Evolutionary conservation across 2,113 vertebrate species (phyloP).

Genomic region (Ammodytes marinus): DNA sequence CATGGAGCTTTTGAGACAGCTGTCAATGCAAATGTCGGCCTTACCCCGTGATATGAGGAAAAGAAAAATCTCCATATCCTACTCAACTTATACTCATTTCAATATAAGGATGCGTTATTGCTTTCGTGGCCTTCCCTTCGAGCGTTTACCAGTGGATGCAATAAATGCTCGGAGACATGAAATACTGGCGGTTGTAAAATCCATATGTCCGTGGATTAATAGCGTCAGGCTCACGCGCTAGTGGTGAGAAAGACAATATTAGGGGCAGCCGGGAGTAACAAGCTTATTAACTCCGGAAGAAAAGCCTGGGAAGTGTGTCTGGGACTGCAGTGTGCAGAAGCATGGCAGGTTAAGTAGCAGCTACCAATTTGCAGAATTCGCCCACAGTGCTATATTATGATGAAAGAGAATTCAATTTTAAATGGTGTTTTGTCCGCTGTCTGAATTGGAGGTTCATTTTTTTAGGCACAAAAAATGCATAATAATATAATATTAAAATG

Average conservation of each 20-base stretch:
- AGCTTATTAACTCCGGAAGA: conserved; percentile 76
- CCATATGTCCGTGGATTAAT: conserved; percentile 76
- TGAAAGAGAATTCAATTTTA: conserved; percentile 19
- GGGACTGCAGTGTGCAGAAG: conserved; percentile 40
- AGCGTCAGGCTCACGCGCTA: conserved; percentile 58
- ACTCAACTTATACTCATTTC: conserved; percentile 39
- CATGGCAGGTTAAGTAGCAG: conserved; percentile 54
- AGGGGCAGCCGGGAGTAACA: conserved; percentile 77
- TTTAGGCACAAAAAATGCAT: neutral
- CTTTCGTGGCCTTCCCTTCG: conserved; percentile 36
- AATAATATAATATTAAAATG: too few species aligned
- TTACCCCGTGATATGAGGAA: conserved; percentile 8
- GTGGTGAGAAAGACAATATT: conserved; percentile 76
- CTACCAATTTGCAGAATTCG: conserved; percentile 41
- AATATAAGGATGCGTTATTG: conserved; percentile 41
- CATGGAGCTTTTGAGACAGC: neutral
- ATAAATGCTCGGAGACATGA: conserved; percentile 68
- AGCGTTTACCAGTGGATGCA: conserved; percentile 53
- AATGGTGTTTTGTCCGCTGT: conserved; percentile 36
- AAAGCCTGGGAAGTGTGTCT: conserved; percentile 50
- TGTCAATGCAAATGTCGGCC: neutral
- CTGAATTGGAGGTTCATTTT: neutral
- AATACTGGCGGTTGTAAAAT: conserved; percentile 77
- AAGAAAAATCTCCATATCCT: conserved; percentile 28
- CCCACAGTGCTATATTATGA: conserved; percentile 45